Conservation (phyloP, 2,888 invertebrate genomes). For the Sialis fuliginosa region DNA sequence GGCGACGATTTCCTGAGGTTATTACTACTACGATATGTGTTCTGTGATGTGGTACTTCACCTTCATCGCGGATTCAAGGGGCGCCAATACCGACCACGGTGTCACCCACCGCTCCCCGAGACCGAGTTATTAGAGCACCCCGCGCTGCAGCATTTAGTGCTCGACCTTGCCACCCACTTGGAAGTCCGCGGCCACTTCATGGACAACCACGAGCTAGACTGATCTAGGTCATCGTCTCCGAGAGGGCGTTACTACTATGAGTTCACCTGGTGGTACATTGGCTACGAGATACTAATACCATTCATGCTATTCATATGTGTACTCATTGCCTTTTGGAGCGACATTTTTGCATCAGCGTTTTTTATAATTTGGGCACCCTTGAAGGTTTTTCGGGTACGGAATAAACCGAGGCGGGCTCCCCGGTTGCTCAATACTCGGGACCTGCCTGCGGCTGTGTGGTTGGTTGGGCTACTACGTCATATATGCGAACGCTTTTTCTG, state of each 20-base stretch:
- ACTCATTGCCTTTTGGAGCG: constrained; percentile 7
- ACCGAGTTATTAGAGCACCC: constrained; percentile 75
- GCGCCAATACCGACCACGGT: constrained; percentile 70
- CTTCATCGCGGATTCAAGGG: constrained; percentile 74
- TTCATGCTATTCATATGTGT: constrained; percentile 6
- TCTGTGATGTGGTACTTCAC: constrained; percentile 80
- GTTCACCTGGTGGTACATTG: constrained; percentile 7
- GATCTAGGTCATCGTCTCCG: constrained; percentile 34
- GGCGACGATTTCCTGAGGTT: constrained; percentile 89
- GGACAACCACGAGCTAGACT: constrained; percentile 42
- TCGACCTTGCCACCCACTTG: constrained; percentile 67
- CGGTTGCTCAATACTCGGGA: too few species aligned
- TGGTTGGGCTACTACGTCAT: too few species aligned
- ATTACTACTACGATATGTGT: constrained; percentile 74
- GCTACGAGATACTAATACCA: constrained; percentile 6
- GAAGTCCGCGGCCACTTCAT: constrained; percentile 62
- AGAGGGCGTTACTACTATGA: constrained; percentile 7
- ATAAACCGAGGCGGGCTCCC: not conserved
- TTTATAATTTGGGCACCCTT: constrained; percentile 7
- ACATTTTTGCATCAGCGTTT: constrained; percentile 6
- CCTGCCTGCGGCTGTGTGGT: too few species aligned
- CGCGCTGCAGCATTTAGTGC: constrained; percentile 55
- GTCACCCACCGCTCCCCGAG: constrained; percentile 74
- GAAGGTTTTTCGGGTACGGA: constrained; percentile 7
- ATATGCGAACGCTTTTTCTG: too few species aligned